Evolutionary conservation across 2,888 invertebrate species (phyloP), one percentile per base, ranked within the genome.

Genomic region (Nomada ruficornis): DNA sequence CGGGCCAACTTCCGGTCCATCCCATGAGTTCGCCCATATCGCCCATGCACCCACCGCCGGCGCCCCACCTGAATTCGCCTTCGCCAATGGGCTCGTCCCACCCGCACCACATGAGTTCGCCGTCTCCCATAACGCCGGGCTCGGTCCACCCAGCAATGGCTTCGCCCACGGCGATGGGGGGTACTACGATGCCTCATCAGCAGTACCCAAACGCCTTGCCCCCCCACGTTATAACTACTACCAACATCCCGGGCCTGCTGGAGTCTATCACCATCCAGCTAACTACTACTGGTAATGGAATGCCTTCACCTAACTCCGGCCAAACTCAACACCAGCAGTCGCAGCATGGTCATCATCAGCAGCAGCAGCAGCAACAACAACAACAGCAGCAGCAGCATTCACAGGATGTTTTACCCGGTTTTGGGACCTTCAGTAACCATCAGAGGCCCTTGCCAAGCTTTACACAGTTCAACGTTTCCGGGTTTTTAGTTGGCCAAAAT

Each of bases 181-280:
- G 90, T 93, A 92, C 92, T 92, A 89, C 92, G 93, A 92, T 92
- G 92, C 92, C 92, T 91, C 93, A 92, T 89, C 93, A 94, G 93
- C 92, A 96, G 96, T 96, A 96, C 96, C 97, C 96, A 97, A 97
- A 96, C 96, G 96, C 95, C 96, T 96, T 96, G 96, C 96, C 96
- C 97, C 97, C 97, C 96, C 96, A 96, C 96, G 96, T 96, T 96
- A 96, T 95, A 96, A 95, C 95, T 96, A 96, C 93, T 95, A 95
- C 93, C 95, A 95, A 80, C 92, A 92, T 89, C 92, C 93, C 91
- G 93, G 92, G 86, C 87, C 91, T 91, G 87, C 92, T 92, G 93
- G 92, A 93, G 89, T 93, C 92, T 93, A 93, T 92, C 94, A 94
- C 91, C 94, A 92, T 90, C 94, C 94, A 94, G 91, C 97, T 95